These are phyloP conservation scores for Calosoma granatense DNA, from an alignment of 1,140 invertebrate genomes.

Conservation along the genomic window DNA sequence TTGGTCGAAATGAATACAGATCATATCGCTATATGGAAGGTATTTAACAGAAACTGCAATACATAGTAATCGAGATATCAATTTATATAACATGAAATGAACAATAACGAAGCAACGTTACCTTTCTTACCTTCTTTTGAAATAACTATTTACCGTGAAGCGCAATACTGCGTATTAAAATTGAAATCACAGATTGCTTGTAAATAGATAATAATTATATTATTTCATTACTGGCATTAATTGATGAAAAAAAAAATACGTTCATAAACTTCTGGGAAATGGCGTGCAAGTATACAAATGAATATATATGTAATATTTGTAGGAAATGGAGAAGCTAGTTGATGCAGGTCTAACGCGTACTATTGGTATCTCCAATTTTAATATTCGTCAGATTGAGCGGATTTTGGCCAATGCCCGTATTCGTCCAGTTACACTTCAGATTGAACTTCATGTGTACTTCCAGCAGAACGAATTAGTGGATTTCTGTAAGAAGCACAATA, in stretches of 20 bases:
- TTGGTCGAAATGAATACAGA: conserved; percentile 55
- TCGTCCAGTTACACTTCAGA: conserved; percentile 60
- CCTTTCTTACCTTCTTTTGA: conserved; percentile 11
- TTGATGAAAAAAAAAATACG: too few relatives aligned
- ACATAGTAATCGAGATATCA: conserved; percentile 11
- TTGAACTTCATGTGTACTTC: conserved; percentile 74
- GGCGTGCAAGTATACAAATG: too few relatives aligned
- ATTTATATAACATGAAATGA: conserved; percentile 14
- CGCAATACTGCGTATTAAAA: background rate
- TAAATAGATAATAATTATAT: too few relatives aligned
- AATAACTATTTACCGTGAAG: background rate
- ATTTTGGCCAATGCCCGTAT: conserved; percentile 53
- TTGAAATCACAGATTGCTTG: too few relatives aligned
- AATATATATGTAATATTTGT: conserved; percentile 19
- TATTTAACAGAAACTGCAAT: conserved; percentile 32
- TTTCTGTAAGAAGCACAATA: conserved; percentile 60
- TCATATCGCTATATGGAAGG: conserved; percentile 64
- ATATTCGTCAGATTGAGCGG: conserved; percentile 52
- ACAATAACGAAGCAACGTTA: conserved; percentile 8
- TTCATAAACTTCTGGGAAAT: too few relatives aligned
- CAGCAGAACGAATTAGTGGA: conserved; percentile 66
- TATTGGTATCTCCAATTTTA: conserved; percentile 77
- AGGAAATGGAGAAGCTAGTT: conserved; percentile 68
- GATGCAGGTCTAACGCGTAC: conserved; percentile 51
- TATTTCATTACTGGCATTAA: too few relatives aligned